Evolutionary conservation across 1,140 invertebrate species (phyloP).

Genomic region (Drosophila pruinosa): DNA sequence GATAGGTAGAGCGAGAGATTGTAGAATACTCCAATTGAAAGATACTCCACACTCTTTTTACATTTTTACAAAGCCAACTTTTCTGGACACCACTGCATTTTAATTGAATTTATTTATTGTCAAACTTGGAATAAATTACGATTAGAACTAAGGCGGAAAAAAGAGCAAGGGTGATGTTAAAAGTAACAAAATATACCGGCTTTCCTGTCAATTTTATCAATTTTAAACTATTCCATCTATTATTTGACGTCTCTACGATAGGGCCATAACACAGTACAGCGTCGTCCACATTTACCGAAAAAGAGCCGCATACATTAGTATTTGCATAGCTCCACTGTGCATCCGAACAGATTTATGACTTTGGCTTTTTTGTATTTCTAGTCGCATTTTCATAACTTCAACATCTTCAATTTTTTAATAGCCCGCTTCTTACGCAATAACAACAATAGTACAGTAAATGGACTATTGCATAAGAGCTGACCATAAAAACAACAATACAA

Average conservation of each 20-base stretch:
- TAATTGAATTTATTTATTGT: too few relatives aligned
- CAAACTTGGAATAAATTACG: too few relatives aligned
- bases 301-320: neutral
- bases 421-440: neutral
- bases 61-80: neutral
- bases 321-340: too few relatives aligned
- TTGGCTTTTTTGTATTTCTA: neutral
- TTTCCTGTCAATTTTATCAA: too few relatives aligned
- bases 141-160: too few relatives aligned
- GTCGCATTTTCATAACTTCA: neutral
- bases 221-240: too few relatives aligned
- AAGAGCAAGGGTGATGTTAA: too few relatives aligned
- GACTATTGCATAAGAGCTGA: neutral
- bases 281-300: neutral
- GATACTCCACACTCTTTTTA: too few relatives aligned
- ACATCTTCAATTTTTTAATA: slow-evolving; percentile 2
- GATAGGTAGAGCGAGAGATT: neutral
- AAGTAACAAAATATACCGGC: too few relatives aligned
- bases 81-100: neutral
- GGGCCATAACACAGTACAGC: neutral
- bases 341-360: neutral
- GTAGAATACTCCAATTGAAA: neutral
- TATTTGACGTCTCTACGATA: too few relatives aligned
- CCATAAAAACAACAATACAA: neutral
- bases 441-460: neutral